A percentile compares a stretch with the other conserved stretches of the same genome.
Conservation (phyloP, 2,888 invertebrate genomes). For the Conus canariensis region DNA sequence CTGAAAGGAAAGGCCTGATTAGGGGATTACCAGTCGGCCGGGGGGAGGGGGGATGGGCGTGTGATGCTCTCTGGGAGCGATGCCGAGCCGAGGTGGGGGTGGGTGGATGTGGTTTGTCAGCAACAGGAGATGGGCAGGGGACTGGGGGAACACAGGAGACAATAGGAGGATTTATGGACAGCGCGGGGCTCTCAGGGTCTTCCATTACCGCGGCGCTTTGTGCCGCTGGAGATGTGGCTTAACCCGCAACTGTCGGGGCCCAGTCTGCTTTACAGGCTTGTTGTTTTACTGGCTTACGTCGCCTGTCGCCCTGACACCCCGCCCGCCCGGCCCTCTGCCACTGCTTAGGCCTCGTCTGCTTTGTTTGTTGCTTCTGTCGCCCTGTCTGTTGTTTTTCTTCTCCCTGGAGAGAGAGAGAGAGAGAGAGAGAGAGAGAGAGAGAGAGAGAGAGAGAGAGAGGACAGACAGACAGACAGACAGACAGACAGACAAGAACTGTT, state of each 20-base stretch:
- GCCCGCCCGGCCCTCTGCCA: background rate
- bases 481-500: too few species aligned
- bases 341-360: too few species aligned
- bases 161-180: constrained; percentile 7
- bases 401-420: background rate
- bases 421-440: too few species aligned
- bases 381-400: background rate
- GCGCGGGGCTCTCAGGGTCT: background rate
- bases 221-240: background rate
- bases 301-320: background rate
- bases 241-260: background rate
- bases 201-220: background rate
- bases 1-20: constrained; percentile 22
- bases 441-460: too few species aligned
- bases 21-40: background rate
- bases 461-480: too few species aligned
- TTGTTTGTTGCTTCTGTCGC: background rate
- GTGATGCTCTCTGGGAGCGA: background rate
- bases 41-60: background rate
- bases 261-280: background rate
- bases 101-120: constrained; percentile 11
- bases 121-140: background rate
- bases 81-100: background rate
- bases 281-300: background rate
- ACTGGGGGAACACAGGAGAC: background rate